Base-by-base conservation (phyloP, 2,888 invertebrate species). In the Craniophora ligustri region DNA sequence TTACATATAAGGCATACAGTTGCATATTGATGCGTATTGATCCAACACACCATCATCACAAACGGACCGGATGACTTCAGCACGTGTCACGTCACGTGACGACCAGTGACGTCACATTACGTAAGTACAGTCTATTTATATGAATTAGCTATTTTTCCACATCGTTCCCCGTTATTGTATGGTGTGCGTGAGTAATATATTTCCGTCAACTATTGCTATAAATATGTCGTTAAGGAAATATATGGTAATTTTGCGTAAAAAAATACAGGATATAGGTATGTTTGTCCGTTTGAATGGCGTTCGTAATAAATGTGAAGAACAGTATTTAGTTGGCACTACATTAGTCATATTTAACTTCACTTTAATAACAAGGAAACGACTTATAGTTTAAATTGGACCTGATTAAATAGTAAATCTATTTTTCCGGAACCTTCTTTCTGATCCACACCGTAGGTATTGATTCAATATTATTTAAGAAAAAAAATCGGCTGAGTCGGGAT, bases 91-190 rank as follows among this genome's bases (percentile, higher is more conserved):
- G 14, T 36, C 59, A 50, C 30, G 19, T 47, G 67, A 40, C 61
- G 42, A 34, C 34, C 7, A 6, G 5, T 2, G 7, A 47, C 61
- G 54, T 53, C 63, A 67, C 23, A n/a, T 67, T 36, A 47, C 35
- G 28, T 47, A 39, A 50, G 35, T 13, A 23, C 23, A 28, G 13
- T 44, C 67, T 63, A 67, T 61, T 63, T 63, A 39, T 32, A 40
- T 6, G n/a, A 44, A 36, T 18, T 39, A 19, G 21, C 34, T 14
- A 18, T 60, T 14, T 8, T 1, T 14, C 31, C 21, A 10, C 44
- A 63, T 42, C 44, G 67, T 10, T 67, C 42, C n/a, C 26, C 10
- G 16, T 44, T 13, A 44, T 18, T 44, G 13, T 44, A 40, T 18
- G 19, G 18, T 14, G 14, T 32, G 14, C 18, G 28, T 31, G 13